Evolutionary conservation across 1,140 invertebrate genomes (phyloP).

Genomic region (Olivierus martensii): DNA sequence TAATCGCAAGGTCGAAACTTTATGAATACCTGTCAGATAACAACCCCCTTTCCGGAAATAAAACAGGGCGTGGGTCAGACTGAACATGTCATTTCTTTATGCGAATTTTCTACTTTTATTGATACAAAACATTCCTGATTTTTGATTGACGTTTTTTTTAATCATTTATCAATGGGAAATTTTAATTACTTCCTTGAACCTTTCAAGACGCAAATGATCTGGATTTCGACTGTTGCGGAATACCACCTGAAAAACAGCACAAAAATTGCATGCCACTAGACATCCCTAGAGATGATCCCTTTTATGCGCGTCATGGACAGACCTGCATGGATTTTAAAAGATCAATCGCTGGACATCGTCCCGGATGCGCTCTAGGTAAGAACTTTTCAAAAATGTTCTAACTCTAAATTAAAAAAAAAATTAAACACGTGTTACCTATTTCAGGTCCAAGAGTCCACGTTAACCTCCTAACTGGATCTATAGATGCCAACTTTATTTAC

Average conservation of each 20-base stretch:
- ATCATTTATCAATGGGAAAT: background rate
- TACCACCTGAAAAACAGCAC: slow-evolving; percentile 32
- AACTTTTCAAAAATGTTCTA: background rate
- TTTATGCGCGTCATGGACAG: slow-evolving; percentile 46
- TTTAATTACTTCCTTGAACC: background rate
- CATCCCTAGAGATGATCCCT: slow-evolving; percentile 78
- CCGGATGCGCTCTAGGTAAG: slow-evolving; percentile 37
- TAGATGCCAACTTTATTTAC: slow-evolving; percentile 39
- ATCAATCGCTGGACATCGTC: slow-evolving; percentile 33
- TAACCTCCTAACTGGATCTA: slow-evolving; percentile 33
- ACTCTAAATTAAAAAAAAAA: background rate
- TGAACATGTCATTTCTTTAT: background rate
- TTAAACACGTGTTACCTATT: background rate
- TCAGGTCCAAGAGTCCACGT: slow-evolving; percentile 35
- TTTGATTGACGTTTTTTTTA: background rate
- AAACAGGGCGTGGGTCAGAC: background rate
- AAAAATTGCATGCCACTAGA: slow-evolving; percentile 80
- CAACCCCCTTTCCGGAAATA: background rate
- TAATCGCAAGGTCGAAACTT: too few species aligned
- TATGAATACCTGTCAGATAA: background rate
- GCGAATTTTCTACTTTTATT: background rate
- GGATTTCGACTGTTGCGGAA: slow-evolving; percentile 20
- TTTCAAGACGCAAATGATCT: slow-evolving; percentile 13
- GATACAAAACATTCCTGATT: background rate
- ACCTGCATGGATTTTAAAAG: slow-evolving; percentile 31